Evolutionary conservation across 2,113 vertebrate genomes (phyloP).

Genomic region (Lates calcarifer): DNA sequence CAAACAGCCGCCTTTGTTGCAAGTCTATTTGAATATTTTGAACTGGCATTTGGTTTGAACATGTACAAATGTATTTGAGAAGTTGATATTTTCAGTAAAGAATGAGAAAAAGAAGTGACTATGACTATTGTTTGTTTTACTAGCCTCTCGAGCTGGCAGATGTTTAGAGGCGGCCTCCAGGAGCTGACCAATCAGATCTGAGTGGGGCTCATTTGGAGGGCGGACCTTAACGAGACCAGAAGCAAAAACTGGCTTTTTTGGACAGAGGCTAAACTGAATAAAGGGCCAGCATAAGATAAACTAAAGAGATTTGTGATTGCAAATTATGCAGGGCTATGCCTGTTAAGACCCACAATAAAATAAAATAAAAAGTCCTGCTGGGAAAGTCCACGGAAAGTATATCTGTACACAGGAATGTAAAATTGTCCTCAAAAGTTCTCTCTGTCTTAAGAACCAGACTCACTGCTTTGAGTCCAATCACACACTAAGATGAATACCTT

Average conservation of each 20-base stretch:
- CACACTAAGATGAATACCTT: conserved; percentile 7
- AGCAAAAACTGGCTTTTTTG: neutral
- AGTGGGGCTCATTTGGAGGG: too few species aligned
- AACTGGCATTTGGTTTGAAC: too few species aligned
- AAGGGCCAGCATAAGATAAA: neutral
- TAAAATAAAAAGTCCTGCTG: neutral
- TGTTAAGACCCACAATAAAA: neutral
- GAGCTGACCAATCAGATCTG: too few species aligned
- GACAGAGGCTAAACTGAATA: neutral
- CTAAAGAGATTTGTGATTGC: too few species aligned
- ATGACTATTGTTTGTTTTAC: neutral
- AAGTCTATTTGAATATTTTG: too few species aligned
- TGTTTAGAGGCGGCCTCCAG: neutral
- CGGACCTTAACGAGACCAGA: too few species aligned
- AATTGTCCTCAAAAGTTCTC: neutral
- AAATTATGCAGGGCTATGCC: conserved; percentile 21
- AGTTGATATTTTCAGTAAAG: neutral
- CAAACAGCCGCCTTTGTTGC: too few species aligned
- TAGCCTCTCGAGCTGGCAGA: too few species aligned
- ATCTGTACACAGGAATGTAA: neutral
- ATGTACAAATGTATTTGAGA: neutral
- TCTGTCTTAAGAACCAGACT: neutral
- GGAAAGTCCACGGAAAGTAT: neutral
- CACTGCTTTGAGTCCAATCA: conserved; percentile 22
- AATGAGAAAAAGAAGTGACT: neutral